Percentiles rank a stretch among this genome's conserved stretches.
These are phyloP conservation scores for Megaleporinus macrocephalus DNA, from an alignment of 2,113 vertebrate genomes.

Conservation along the genomic window DNA sequence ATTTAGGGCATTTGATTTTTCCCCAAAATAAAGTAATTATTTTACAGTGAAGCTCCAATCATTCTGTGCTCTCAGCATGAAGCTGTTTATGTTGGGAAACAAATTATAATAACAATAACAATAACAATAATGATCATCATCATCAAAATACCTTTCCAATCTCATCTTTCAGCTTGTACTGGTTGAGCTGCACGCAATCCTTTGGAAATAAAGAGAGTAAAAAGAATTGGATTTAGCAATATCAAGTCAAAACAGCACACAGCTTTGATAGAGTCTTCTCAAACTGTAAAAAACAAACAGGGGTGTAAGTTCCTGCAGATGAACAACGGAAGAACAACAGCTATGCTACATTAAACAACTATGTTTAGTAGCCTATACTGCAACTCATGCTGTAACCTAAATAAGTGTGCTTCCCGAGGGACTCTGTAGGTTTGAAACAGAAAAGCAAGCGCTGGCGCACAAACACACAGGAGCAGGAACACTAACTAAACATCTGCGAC, in stretches of 20 bases:
- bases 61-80: neutral
- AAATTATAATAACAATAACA: conserved; percentile 55
- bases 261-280: neutral
- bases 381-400: conserved; percentile 7
- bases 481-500: conserved; percentile 8
- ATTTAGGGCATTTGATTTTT: neutral
- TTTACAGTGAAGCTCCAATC: neutral
- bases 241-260: neutral
- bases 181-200: conserved; percentile 98
- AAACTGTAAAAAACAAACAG: neutral
- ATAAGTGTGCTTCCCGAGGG: neutral
- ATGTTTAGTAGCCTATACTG: neutral
- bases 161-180: conserved; percentile 97
- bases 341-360: neutral
- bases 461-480: neutral
- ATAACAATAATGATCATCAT: too few relatives aligned
- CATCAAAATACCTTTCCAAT: conserved; percentile 93
- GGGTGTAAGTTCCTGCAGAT: neutral
- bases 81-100: conserved; percentile 15
- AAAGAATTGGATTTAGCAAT: neutral
- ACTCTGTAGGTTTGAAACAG: neutral
- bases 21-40: neutral
- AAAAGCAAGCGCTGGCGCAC: conserved; percentile 14
- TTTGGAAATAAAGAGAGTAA: conserved; percentile 55
- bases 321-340: neutral